Conservation (phyloP, 2,113 vertebrate species). For the Albula glossodonta region DNA sequence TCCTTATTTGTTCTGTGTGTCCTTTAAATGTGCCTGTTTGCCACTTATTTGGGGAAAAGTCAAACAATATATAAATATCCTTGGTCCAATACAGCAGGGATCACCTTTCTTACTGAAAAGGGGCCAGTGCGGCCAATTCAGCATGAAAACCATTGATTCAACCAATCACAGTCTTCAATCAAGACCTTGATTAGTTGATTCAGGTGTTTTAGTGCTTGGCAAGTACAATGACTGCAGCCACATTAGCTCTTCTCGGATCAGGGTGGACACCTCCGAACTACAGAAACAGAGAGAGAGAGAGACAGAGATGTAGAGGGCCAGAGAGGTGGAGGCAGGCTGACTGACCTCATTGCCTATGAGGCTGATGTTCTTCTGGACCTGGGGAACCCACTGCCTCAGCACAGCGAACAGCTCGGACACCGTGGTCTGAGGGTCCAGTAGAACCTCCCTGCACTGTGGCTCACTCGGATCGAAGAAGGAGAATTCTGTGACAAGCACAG, state of each 20-base stretch:
- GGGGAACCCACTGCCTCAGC: conserved; percentile 96
- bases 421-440: conserved; percentile 85
- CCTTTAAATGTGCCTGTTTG: not conserved
- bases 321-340: too few relatives aligned
- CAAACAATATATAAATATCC: too few relatives aligned
- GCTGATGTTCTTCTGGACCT: conserved; percentile 93
- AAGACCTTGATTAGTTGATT: too few relatives aligned
- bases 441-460: conserved; percentile 86
- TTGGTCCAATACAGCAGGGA: too few relatives aligned
- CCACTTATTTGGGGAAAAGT: not conserved
- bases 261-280: too few relatives aligned
- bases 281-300: not conserved
- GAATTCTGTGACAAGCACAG: conserved; percentile 77
- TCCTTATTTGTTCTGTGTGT: not conserved
- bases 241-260: too few relatives aligned
- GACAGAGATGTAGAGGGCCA: not conserved
- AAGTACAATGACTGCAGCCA: too few relatives aligned
- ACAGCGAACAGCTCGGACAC: conserved; percentile 95
- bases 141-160: too few relatives aligned
- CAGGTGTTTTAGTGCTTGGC: too few relatives aligned
- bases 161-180: too few relatives aligned
- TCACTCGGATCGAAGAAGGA: conserved; percentile 97
- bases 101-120: too few relatives aligned
- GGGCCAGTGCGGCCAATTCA: too few relatives aligned
- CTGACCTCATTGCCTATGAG: conserved; percentile 92